Evolutionary conservation across 2,113 vertebrate species (phyloP).

Genomic region (Xiphorhynchus elegans): DNA sequence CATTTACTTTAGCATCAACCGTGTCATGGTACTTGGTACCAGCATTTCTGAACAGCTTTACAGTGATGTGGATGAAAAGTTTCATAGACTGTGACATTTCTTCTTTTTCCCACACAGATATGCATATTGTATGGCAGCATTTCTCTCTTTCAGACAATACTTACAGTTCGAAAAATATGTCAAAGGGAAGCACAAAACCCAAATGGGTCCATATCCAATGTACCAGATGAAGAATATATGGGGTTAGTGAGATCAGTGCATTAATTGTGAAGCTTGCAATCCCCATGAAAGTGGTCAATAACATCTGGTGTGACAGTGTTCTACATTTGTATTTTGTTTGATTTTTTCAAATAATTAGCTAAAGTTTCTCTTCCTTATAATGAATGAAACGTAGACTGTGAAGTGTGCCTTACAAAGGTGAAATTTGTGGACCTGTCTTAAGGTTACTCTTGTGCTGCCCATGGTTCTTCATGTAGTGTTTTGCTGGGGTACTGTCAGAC

Average conservation of each 20-base stretch:
- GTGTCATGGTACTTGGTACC: fast-evolving
- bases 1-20: background rate
- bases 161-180: background rate
- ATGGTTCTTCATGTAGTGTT: background rate
- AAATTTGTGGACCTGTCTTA: background rate
- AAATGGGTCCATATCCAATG: background rate
- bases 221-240: too few relatives aligned
- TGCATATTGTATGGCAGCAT: background rate
- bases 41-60: background rate
- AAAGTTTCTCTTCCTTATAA: background rate
- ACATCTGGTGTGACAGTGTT: too few relatives aligned
- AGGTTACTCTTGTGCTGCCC: background rate
- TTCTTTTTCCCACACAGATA: background rate
- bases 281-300: too few relatives aligned
- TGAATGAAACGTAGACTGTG: background rate
- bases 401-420: background rate
- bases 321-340: background rate
- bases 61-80: background rate
- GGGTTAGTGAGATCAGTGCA: too few relatives aligned
- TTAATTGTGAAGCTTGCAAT: too few relatives aligned
- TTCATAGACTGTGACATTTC: background rate
- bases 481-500: background rate
- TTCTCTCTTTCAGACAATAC: background rate
- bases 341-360: background rate
- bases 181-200: background rate